A percentile compares a stretch with the other conserved stretches of the same genome.
Evolutionary conservation across 2,797 vertebrate genomes (phyloP).

Genomic region (Notamacropus eugenii): DNA sequence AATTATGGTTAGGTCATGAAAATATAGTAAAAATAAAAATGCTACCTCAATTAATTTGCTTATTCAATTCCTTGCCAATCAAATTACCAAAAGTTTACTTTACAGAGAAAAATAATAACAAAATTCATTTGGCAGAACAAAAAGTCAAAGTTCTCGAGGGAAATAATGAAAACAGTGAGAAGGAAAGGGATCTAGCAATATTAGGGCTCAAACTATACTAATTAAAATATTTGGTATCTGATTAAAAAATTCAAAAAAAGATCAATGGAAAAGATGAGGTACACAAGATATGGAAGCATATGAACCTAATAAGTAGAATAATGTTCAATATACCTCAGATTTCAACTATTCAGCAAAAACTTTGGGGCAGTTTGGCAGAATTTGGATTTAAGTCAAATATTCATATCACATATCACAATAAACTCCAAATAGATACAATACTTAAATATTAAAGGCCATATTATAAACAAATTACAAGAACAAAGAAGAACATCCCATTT

Average conservation of each 20-base stretch:
- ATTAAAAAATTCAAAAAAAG: neutral
- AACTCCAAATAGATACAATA: neutral
- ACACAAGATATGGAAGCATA: neutral
- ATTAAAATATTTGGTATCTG: neutral
- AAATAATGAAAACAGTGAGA: neutral
- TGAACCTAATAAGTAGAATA: neutral
- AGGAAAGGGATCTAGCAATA: neutral
- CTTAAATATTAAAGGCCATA: neutral
- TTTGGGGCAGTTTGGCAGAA: neutral
- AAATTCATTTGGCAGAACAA: neutral
- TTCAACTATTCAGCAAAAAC: neutral
- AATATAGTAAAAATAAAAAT: neutral
- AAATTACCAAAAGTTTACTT: neutral
- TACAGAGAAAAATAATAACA: neutral
- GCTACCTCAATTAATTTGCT: neutral
- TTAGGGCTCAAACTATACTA: neutral
- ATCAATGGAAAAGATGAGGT: neutral
- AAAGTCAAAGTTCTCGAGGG: neutral
- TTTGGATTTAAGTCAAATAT: neutral
- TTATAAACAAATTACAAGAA: neutral
- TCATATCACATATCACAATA: neutral
- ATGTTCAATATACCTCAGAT: neutral
- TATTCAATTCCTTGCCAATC: neutral
- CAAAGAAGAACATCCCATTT: neutral
- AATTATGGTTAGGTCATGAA: neutral